Percentiles rank a stretch among this genome's conserved stretches.
Evolutionary conservation across 2,113 vertebrate genomes (phyloP).

Genomic region (Equus quagga): DNA sequence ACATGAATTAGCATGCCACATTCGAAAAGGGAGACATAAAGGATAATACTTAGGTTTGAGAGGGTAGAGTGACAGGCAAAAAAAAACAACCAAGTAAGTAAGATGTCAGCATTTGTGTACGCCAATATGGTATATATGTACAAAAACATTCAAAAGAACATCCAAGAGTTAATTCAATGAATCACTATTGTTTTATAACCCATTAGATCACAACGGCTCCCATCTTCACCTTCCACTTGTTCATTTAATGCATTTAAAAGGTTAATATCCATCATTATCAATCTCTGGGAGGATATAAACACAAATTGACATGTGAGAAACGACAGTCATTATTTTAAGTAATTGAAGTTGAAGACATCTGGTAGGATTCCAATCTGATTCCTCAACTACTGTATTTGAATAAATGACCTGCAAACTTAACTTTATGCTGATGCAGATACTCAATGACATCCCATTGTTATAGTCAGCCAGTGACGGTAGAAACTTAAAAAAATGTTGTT

Average conservation of each 20-base stretch:
- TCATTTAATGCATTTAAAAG: neutral
- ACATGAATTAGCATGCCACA: neutral
- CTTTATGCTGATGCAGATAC: neutral
- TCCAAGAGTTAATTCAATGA: neutral
- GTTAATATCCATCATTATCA: neutral
- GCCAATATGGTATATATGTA: no score
- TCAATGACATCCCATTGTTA: neutral
- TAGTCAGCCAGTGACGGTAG: neutral
- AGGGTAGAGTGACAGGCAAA: neutral
- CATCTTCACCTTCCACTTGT: neutral
- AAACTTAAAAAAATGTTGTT: neutral
- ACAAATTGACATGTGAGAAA: neutral
- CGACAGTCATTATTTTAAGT: neutral
- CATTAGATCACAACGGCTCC: neutral
- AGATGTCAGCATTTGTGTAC: neutral
- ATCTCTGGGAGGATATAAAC: neutral
- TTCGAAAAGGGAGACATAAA: neutral
- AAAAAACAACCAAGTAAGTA: neutral
- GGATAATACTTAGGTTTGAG: neutral
- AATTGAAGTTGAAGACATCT: slow-evolving; percentile 6
- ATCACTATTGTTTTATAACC: neutral
- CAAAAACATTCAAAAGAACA: neutral
- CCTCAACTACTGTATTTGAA: neutral
- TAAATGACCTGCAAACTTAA: slow-evolving; percentile 21
- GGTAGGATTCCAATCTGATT: neutral